Percentiles rank a stretch among this genome's conserved stretches.
Conservation (phyloP, 2,113 vertebrate genomes). For the Pluvianellus socialis region DNA sequence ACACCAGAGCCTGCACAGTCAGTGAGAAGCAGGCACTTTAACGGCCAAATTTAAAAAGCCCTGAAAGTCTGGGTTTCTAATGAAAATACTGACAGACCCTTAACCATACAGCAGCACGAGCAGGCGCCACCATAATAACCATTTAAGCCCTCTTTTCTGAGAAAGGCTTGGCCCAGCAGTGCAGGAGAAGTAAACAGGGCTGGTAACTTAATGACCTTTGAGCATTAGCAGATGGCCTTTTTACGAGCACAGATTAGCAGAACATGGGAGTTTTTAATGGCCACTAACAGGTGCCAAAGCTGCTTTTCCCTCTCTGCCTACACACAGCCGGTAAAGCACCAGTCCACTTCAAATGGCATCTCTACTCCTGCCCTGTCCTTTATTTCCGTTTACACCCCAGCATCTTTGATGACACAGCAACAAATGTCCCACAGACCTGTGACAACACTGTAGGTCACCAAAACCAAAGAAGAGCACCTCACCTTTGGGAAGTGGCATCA, state of each 20-base stretch:
- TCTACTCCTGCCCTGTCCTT: not conserved
- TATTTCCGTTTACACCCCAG: not conserved
- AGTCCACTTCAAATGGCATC: not conserved
- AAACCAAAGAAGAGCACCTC: not conserved
- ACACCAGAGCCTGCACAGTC: not conserved
- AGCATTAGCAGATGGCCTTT: conserved; percentile 83
- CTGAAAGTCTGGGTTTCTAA: conserved; percentile 12
- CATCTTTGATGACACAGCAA: not conserved
- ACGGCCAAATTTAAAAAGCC: conserved; percentile 10
- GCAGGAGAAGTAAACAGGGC: conserved; percentile 64
- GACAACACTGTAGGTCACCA: not conserved
- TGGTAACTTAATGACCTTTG: conserved; percentile 81
- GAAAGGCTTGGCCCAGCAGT: conserved; percentile 56
- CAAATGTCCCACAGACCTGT: not conserved
- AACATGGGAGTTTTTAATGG: conserved; percentile 73
- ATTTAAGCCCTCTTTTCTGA: conserved; percentile 60
- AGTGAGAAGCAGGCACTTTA: not conserved
- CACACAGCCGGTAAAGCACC: not conserved
- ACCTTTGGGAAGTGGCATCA: not conserved
- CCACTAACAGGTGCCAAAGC: conserved; percentile 74
- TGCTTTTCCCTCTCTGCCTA: conserved; percentile 36
- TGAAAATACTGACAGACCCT: conserved; percentile 41
- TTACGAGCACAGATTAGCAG: conserved; percentile 77
- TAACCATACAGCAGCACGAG: not conserved
- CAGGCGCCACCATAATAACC: conserved; percentile 60